Evolutionary conservation across 2,888 invertebrate genomes (phyloP).

Genomic region (Eretmocerus hayati): DNA sequence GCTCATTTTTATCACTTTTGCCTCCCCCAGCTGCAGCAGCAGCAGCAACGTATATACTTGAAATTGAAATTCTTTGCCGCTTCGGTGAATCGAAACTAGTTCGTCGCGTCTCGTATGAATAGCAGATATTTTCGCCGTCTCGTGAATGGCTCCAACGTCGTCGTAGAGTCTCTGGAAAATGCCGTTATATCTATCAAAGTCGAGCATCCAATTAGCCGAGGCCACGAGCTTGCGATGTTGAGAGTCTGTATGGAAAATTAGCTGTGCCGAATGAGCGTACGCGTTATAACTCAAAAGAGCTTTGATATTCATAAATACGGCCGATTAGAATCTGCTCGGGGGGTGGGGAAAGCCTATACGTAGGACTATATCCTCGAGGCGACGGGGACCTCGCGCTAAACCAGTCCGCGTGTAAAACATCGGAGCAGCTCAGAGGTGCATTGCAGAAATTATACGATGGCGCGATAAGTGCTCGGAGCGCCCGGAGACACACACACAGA

Average conservation of each 20-base stretch:
- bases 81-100: too few relatives aligned
- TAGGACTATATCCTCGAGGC: background rate
- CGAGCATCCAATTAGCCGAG: constrained; percentile 3
- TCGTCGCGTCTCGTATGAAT: too few relatives aligned
- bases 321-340: constrained; percentile 13
- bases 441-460: too few relatives aligned
- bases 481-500: too few relatives aligned
- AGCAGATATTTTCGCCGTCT: too few relatives aligned
- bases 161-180: background rate
- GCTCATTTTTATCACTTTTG: too few relatives aligned
- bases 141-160: too few relatives aligned
- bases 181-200: background rate
- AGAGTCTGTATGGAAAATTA: constrained; percentile 4
- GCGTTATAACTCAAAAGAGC: constrained; percentile 1
- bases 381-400: background rate
- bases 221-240: background rate
- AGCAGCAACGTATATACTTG: too few relatives aligned
- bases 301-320: constrained; percentile 4
- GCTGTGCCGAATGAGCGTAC: constrained; percentile 1
- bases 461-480: too few relatives aligned
- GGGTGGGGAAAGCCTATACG: background rate
- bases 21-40: too few relatives aligned
- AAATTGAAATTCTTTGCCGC: too few relatives aligned
- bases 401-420: background rate
- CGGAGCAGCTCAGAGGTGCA: too few relatives aligned